A percentile compares a stretch with the other conserved stretches of the same genome.
These are phyloP conservation scores for Dicentrarchus labrax DNA, from an alignment of 2,113 vertebrate species.

Conservation along the genomic window DNA sequence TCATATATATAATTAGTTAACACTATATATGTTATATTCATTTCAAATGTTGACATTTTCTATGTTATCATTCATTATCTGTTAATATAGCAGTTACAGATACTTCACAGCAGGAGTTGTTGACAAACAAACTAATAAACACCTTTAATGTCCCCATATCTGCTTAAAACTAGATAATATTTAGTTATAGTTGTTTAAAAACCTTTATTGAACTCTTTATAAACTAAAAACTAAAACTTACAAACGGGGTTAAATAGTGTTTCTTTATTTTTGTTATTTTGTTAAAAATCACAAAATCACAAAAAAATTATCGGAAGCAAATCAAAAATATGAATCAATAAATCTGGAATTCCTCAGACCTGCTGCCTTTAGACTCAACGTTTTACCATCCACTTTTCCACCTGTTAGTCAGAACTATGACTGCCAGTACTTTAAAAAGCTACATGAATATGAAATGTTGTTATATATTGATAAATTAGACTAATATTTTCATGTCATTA, in stretches of 20 bases:
- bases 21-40: not conserved
- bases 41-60: not conserved
- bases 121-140: not conserved
- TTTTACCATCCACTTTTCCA: not conserved
- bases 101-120: not conserved
- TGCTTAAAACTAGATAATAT: not conserved
- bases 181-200: accelerated
- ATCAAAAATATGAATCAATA: not conserved
- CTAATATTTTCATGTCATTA: not conserved
- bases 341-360: not conserved
- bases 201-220: not conserved
- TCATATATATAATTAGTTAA: no score
- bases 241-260: not conserved
- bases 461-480: not conserved
- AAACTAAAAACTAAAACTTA: not conserved
- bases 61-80: not conserved
- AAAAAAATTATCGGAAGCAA: no score
- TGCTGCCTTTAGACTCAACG: not conserved
- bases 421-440: not conserved
- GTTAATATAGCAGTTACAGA: not conserved
- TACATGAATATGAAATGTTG: not conserved
- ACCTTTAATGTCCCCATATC: no score
- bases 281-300: not conserved
- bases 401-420: not conserved
- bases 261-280: not conserved